Conservation (phyloP, 2,113 vertebrate genomes). For the Alces alces region DNA sequence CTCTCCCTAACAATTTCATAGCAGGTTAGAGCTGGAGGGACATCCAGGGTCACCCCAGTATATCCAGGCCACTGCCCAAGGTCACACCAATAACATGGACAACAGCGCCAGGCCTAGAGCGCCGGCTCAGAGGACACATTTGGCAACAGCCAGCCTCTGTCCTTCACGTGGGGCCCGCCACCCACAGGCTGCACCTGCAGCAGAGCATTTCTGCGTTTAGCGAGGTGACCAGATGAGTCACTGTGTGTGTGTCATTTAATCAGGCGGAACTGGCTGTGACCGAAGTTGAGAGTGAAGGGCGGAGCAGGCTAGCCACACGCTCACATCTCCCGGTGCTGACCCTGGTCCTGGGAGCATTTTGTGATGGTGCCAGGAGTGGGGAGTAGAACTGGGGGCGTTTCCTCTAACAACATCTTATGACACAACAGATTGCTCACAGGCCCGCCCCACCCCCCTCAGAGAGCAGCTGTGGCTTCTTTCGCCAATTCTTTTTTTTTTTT, state of each 20-base stretch:
- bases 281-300: neutral
- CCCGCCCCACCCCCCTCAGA: neutral
- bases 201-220: neutral
- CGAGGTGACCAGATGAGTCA: neutral
- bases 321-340: neutral
- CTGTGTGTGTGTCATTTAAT: neutral
- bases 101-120: neutral
- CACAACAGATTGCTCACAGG: too few relatives aligned
- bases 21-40: neutral
- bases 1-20: neutral
- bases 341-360: neutral
- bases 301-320: accelerated
- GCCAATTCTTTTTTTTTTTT: neutral
- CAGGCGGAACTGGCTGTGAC: neutral
- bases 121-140: neutral
- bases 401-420: neutral
- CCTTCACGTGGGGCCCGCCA: accelerated
- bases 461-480: neutral
- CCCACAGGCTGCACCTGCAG: neutral
- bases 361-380: neutral
- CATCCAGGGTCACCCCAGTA: neutral
- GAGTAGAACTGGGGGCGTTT: neutral
- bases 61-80: neutral
- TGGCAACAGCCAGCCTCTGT: neutral
- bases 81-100: neutral